Base-by-base conservation (phyloP, 2,797 vertebrate species). In the Hippopotamyrus pictus region DNA sequence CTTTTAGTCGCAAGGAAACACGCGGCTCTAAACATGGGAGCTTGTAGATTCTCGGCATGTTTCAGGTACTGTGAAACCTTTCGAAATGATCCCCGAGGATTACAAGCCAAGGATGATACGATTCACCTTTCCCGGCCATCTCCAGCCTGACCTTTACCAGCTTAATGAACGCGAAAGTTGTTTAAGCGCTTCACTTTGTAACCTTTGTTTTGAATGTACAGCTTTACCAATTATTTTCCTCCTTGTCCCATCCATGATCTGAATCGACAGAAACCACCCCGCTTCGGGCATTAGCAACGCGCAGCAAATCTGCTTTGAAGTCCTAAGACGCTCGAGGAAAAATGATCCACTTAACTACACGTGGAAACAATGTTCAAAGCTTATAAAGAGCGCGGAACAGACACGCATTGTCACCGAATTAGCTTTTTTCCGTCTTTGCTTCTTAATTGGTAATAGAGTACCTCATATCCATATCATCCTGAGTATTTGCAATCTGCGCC, bases 361-460 rank as follows among this genome's bases (percentile, higher is more conserved):
- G 97, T 97, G 97, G 51, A 57, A 97, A 92, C 97, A 97, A 97
- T 96, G 95, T 99, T 98, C 97, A 99, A 99, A 99, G 97, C 97
- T 96, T 96, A 97, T 98, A 98, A 98, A 99, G 97, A 97, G 96
- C 96, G 96, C 96, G 97, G 97, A 99, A 99, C 97, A 99, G 97
- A 99, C 98, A 97, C 98, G 98, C 96, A 98, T 98, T 98, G 98
- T 99, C 97, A 97, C 96, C 97, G 97, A 97, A 97, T 98, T 97
- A 96, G 97, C 96, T 95, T 97, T 94, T 95, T 96, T 95, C 93
- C n/a, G 48, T 95, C 95, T 97, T 95, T 96, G 96, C 96, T 96
- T 94, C 96, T 97, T 96, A 97, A 96, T 97, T 96, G 96, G 96
- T 97, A 97, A 97, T 97, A 97, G 97, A 96, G 96, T 96, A 96